A percentile compares a stretch with the other conserved stretches of the same genome.
These are phyloP conservation scores for Micronycteris hirsuta DNA, from an alignment of 2,113 vertebrate genomes.

Conservation along the genomic window DNA sequence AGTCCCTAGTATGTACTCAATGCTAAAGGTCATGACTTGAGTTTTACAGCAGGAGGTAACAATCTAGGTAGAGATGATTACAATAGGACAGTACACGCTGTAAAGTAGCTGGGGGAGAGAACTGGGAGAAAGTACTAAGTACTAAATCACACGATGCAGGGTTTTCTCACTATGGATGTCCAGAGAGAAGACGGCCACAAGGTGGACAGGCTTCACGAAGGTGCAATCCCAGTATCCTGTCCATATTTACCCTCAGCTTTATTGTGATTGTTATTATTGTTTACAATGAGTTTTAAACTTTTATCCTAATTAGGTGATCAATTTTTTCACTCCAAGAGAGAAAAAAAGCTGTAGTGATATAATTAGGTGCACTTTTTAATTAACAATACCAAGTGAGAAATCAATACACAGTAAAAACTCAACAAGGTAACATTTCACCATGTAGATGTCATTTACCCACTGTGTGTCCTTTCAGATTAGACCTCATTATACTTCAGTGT, in stretches of 20 bases:
- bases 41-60: background rate
- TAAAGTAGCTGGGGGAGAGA: background rate
- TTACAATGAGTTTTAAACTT: background rate
- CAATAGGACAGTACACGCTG: background rate
- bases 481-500: background rate
- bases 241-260: background rate
- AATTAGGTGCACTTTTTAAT: background rate
- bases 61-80: background rate
- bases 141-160: background rate
- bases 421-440: background rate
- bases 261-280: background rate
- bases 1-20: background rate
- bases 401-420: background rate
- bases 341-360: background rate
- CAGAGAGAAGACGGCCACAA: background rate
- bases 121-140: background rate
- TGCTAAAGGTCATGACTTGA: background rate
- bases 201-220: background rate
- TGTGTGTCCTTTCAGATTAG: background rate
- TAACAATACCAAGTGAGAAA: background rate
- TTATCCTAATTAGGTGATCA: background rate
- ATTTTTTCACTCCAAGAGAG: background rate
- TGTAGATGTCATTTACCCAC: background rate
- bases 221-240: background rate
- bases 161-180: background rate